Percentiles rank a stretch among this genome's conserved stretches.
Evolutionary conservation across 2,113 vertebrate species (phyloP).

Genomic region (Acanthisitta chloris): DNA sequence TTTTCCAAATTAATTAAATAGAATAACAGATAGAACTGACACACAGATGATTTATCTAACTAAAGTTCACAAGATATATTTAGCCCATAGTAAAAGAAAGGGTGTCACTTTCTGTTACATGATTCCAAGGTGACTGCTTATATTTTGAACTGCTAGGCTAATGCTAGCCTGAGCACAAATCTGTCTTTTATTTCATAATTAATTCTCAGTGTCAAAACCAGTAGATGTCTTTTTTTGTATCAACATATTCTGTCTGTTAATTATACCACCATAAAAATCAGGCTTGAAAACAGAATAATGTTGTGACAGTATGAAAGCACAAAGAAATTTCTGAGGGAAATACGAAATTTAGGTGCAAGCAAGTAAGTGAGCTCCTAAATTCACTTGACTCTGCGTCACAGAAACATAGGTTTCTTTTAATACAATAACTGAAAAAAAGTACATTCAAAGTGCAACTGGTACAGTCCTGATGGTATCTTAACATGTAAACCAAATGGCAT

Average conservation of each 20-base stretch:
- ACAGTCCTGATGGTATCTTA: neutral
- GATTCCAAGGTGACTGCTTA: slow-evolving; percentile 76
- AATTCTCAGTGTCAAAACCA: slow-evolving; percentile 77
- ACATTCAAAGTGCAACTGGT: neutral
- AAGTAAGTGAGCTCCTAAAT: neutral
- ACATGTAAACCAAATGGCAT: neutral
- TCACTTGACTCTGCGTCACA: neutral
- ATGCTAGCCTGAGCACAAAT: slow-evolving; percentile 74
- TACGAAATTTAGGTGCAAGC: neutral
- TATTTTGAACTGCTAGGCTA: slow-evolving; percentile 73
- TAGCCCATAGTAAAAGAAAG: slow-evolving; percentile 64
- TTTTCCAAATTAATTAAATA: slow-evolving; percentile 70
- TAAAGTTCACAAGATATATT: slow-evolving; percentile 62
- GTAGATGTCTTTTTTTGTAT: slow-evolving; percentile 67
- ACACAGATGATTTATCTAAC: slow-evolving; percentile 61
- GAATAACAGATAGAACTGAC: slow-evolving; percentile 54
- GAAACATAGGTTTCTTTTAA: neutral
- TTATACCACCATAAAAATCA: slow-evolving; percentile 55
- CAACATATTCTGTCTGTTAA: slow-evolving; percentile 68
- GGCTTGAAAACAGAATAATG: slow-evolving; percentile 3
- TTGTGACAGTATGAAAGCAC: neutral
- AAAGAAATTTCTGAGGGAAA: neutral
- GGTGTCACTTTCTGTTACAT: slow-evolving; percentile 70
- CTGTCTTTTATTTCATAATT: slow-evolving; percentile 78
- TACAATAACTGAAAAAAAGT: neutral